Evolutionary conservation across 2,888 invertebrate species (phyloP).

Genomic region (Latheticus oryzae): DNA sequence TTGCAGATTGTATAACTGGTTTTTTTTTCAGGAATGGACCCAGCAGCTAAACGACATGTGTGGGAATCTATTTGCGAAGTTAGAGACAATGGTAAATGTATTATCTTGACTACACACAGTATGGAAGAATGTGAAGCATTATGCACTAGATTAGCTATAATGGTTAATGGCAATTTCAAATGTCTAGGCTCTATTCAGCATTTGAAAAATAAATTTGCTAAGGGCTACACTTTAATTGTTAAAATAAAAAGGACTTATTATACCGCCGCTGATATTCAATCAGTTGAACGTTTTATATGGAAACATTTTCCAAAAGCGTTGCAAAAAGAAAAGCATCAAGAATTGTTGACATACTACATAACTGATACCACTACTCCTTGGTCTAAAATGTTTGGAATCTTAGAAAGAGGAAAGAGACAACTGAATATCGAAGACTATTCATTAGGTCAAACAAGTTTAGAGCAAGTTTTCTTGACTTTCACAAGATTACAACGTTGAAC

Average conservation of each 20-base stretch:
- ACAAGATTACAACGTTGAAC: no score
- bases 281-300: slow-evolving; percentile 54
- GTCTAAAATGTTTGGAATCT: slow-evolving; percentile 80
- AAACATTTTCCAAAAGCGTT: slow-evolving; percentile 56
- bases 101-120: slow-evolving; percentile 86
- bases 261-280: slow-evolving; percentile 29
- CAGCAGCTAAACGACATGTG: slow-evolving; percentile 81
- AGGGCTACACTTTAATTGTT: slow-evolving; percentile 66
- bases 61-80: slow-evolving; percentile 81
- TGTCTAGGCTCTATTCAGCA: slow-evolving; percentile 86
- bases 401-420: slow-evolving; percentile 69
- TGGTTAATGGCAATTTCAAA: slow-evolving; percentile 85
- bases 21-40: no score
- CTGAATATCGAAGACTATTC: slow-evolving; percentile 78
- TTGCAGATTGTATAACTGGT: no score
- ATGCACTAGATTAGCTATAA: slow-evolving; percentile 83
- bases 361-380: slow-evolving; percentile 71
- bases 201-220: slow-evolving; percentile 81
- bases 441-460: slow-evolving; percentile 80
- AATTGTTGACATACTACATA: slow-evolving; percentile 79
- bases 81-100: slow-evolving; percentile 77
- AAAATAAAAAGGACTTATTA: slow-evolving; percentile 60
- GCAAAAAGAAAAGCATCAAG: slow-evolving; percentile 77
- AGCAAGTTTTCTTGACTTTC: no score
- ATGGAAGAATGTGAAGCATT: slow-evolving; percentile 90